Base-by-base conservation (phyloP, 2,797 vertebrate genomes). In the Sphenopsis melanotis region DNA sequence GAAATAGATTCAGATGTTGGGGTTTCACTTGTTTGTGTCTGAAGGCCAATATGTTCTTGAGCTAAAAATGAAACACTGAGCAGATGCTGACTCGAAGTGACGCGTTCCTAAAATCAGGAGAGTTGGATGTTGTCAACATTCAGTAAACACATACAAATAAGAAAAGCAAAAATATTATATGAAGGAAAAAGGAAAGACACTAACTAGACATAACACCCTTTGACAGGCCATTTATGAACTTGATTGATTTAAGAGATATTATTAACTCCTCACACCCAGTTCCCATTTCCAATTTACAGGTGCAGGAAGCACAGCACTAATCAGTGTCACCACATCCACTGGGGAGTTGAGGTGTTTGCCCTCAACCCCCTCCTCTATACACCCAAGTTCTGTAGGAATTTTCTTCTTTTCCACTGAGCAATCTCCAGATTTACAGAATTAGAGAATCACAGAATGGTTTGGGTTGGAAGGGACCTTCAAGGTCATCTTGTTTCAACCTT, bases 1-100 rank as follows among this genome's bases (percentile, higher is more conserved):
- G 17, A 78, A 85, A 93, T 74, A 95, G 68, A 90, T 80, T 95
- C 87, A 90, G 90, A 92, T 94, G 72, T 93, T 94, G 69, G 26
- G 92, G 27, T 89, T 83, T 49, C 34, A 59, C 75, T 96, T 88
- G 61, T 90, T 95, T 90, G 69, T 91, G 23, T 91, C 84, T 92
- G 84, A 76, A 76, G 27, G 79, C 57, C 12, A 82, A 78, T 87
- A 78, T 84, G 78, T 89, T 94, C 75, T 89, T 63, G 66, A 86
- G 91, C 79, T 95, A 94, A 94, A 96, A 95, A 94, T 90, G 93
- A 93, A 94, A 81, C 61, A 50, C n/a, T 12, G 65, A 95, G 65
- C 91, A 96, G 95, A 93, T 96, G 91, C 83, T 88, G 82, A 85
- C 91, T 94, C 7, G 39, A 90, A 93, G 52, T 3, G 15, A 83